Conservation (phyloP, 2,113 vertebrate genomes). For the Notothenia rossii region DNA sequence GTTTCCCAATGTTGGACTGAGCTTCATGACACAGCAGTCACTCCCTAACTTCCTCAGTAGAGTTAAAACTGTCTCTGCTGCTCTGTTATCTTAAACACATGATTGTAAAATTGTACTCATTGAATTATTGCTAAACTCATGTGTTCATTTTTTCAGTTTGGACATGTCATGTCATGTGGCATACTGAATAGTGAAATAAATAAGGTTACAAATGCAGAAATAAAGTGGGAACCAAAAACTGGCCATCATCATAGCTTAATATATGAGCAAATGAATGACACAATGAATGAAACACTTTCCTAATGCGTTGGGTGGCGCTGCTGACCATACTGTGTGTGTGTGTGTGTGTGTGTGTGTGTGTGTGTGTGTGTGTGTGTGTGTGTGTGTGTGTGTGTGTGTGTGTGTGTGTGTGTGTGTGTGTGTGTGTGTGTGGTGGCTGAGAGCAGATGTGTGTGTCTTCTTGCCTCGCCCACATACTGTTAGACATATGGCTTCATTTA, state of each 20-base stretch:
- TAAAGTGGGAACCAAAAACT: too few relatives aligned
- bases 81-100: not conserved
- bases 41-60: constrained; percentile 8
- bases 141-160: not conserved
- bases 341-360: not conserved
- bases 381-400: constrained; percentile 14
- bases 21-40: not conserved
- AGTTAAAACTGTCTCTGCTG: not conserved
- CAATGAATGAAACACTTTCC: not conserved
- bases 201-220: too few relatives aligned
- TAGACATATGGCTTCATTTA: constrained; percentile 69
- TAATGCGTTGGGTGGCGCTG: not conserved
- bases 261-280: not conserved
- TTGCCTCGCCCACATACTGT: constrained; percentile 34
- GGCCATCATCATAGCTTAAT: too few relatives aligned
- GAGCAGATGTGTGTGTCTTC: constrained; percentile 17
- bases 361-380: too few relatives aligned
- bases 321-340: not conserved
- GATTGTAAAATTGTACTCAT: not conserved
- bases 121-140: not conserved
- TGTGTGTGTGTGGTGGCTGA: constrained; percentile 20
- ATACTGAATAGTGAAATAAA: not conserved
- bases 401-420: constrained; percentile 16
- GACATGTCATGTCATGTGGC: not conserved
- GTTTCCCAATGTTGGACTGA: constrained; percentile 19